Conservation (phyloP, 2,113 vertebrate species). For the Globicephala melas region DNA sequence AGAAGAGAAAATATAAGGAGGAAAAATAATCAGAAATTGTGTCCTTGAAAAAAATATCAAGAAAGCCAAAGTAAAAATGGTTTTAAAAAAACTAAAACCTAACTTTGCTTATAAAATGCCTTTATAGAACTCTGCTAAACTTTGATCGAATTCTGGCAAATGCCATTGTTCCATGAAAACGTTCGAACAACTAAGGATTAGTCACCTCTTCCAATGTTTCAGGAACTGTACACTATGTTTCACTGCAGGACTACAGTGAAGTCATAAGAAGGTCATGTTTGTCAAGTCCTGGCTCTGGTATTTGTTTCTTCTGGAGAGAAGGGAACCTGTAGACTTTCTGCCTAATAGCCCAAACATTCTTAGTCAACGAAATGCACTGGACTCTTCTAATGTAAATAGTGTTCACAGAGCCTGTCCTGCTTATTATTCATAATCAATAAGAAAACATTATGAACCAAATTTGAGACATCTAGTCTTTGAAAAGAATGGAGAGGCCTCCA, state of each 20-base stretch:
- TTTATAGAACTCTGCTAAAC: not conserved
- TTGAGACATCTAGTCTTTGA: not conserved
- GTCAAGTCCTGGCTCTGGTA: not conserved
- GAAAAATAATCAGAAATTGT: not conserved
- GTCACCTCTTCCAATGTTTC: not conserved
- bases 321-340: not conserved
- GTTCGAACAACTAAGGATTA: not conserved
- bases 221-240: conserved; percentile 12
- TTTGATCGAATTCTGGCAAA: conserved; percentile 11
- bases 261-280: not conserved
- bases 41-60: conserved; percentile 38
- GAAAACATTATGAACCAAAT: conserved; percentile 18
- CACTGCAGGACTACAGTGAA: not conserved
- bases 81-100: not conserved
- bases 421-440: conserved; percentile 18
- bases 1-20: not conserved
- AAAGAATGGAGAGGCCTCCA: not conserved
- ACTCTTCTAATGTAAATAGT: not conserved
- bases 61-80: conserved; percentile 4
- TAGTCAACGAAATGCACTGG: not conserved
- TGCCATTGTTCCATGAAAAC: not conserved
- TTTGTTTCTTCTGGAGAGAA: not conserved
- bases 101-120: not conserved
- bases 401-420: not conserved
- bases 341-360: not conserved